Evolutionary conservation across 2,113 vertebrate species (phyloP).

Genomic region (Dinomys branickii): DNA sequence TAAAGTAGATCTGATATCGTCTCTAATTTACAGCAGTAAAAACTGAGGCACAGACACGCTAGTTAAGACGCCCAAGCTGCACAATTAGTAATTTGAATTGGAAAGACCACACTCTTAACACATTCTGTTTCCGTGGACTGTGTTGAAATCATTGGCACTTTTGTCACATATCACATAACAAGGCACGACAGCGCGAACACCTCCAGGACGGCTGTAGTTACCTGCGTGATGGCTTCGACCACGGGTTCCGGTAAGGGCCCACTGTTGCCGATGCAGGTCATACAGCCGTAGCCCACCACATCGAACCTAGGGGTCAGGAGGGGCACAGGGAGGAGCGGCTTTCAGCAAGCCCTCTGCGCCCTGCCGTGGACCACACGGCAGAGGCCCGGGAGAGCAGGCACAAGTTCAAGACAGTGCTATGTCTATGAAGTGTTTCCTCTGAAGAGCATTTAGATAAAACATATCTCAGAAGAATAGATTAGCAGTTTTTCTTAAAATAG

Average conservation of each 20-base stretch:
- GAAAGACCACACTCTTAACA: background rate
- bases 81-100: background rate
- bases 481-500: background rate
- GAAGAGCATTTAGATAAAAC: background rate
- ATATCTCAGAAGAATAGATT: background rate
- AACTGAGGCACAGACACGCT: background rate
- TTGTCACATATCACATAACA: background rate
- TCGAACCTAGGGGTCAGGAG: slow-evolving; percentile 90
- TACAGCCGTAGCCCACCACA: slow-evolving; percentile 98
- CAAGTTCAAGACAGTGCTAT: background rate
- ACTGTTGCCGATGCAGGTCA: slow-evolving; percentile 99
- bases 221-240: slow-evolving; percentile 95
- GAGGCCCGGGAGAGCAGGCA: rapidly evolving
- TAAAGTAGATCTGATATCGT: background rate
- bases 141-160: background rate
- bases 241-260: slow-evolving; percentile 95
- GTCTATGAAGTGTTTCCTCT: background rate
- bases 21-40: background rate
- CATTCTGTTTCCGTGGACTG: background rate
- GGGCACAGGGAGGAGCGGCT: background rate
- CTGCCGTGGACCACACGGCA: background rate
- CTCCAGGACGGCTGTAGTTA: slow-evolving; percentile 76
- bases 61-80: background rate
- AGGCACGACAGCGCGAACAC: background rate
- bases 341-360: background rate